Conservation (phyloP, 1,140 invertebrate genomes). For the Drosophila dunni region DNA sequence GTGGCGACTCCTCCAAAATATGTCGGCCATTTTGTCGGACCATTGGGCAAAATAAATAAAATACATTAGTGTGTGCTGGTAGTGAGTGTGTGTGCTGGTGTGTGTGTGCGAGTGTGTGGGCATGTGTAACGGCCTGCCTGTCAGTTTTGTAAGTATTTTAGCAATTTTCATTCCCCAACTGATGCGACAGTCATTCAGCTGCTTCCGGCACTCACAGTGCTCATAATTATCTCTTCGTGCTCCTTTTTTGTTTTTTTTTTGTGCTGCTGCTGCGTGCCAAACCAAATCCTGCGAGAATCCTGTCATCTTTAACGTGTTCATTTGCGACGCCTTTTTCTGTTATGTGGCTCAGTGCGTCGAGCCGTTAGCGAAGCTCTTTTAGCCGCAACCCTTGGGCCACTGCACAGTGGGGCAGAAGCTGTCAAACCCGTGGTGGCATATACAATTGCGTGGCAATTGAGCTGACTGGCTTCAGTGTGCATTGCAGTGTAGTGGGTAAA, state of each 20-base stretch:
- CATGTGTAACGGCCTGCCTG: neutral
- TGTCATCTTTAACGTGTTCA: conserved; percentile 76
- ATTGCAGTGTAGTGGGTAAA: neutral
- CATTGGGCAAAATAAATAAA: conserved; percentile 7
- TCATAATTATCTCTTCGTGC: conserved; percentile 19
- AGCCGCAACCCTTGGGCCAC: conserved; percentile 6
- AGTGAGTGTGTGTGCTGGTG: neutral
- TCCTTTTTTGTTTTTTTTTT: neutral
- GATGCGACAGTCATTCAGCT: conserved; percentile 1
- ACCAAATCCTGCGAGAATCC: conserved; percentile 47
- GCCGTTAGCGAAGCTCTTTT: conserved; percentile 14
- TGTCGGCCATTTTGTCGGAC: conserved; percentile 1
- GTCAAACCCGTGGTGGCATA: neutral
- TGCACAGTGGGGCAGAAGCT: conserved; percentile 18
- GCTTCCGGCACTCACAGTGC: conserved; percentile 7
- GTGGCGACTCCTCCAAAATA: neutral
- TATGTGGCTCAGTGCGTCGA: conserved; percentile 35
- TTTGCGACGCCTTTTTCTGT: conserved; percentile 59
- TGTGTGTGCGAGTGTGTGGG: neutral
- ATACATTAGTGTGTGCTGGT: neutral
- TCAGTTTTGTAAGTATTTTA: conserved; percentile 8
- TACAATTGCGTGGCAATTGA: neutral
- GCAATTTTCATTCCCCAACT: conserved; percentile 11
- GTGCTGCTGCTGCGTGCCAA: conserved; percentile 1
- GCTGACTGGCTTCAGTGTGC: neutral